A percentile compares a stretch with the other conserved stretches of the same genome.
These are phyloP conservation scores for Trematomus bernacchii DNA, from an alignment of 2,797 vertebrate genomes.

Conservation along the genomic window DNA sequence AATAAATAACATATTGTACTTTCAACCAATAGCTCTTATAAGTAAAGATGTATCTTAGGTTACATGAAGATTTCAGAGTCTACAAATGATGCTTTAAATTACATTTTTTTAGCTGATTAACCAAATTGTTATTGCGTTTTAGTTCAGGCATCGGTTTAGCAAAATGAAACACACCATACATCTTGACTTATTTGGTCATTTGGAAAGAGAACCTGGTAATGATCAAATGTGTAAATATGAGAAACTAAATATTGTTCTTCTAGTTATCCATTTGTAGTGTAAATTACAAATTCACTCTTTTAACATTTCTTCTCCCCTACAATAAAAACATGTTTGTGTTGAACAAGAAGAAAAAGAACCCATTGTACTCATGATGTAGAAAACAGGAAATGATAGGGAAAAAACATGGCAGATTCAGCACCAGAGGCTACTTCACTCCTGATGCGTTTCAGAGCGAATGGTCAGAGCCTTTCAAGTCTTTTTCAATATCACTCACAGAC, in stretches of 20 bases:
- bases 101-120: neutral
- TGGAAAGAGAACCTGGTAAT: neutral
- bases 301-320: neutral
- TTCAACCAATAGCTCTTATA: no score
- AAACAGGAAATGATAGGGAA: conserved; percentile 1
- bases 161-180: neutral
- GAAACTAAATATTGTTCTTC: neutral
- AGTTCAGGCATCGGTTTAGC: neutral
- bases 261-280: neutral
- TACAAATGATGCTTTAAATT: neutral
- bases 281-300: neutral
- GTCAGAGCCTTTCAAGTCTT: conserved; percentile 59
- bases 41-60: no score
- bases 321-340: neutral
- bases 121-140: neutral
- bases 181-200: no score
- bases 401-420: conserved; percentile 3
- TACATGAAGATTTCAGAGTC: no score
- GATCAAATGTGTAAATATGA: neutral
- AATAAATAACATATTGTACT: no score
- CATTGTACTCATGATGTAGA: neutral
- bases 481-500: conserved; percentile 47
- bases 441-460: conserved; percentile 30
- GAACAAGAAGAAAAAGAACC: neutral
- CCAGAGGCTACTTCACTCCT: conserved; percentile 7